Conservation (phyloP, 2,888 invertebrate genomes). For the Heliconius cydno region DNA sequence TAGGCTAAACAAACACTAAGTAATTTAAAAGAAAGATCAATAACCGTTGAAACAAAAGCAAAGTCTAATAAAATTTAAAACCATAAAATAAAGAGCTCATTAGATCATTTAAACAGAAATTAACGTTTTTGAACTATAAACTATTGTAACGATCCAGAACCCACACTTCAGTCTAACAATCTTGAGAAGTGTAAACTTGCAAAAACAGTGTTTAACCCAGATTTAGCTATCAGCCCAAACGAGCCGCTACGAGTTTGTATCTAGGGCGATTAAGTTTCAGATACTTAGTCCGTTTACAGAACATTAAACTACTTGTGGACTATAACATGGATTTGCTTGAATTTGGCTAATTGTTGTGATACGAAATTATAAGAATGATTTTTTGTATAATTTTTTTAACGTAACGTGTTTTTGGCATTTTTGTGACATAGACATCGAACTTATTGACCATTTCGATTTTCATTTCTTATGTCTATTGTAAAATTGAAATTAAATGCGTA, state of each 20-base stretch:
- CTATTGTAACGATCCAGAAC: conserved; percentile 20
- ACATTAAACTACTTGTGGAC: conserved; percentile 31
- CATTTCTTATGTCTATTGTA: no score
- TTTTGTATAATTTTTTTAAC: neutral
- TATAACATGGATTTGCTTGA: conserved; percentile 22
- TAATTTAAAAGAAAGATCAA: neutral
- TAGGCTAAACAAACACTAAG: neutral
- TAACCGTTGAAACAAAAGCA: neutral
- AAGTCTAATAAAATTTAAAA: neutral
- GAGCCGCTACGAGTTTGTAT: conserved; percentile 40
- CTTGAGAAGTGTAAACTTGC: conserved; percentile 23
- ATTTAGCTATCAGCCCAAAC: conserved; percentile 42
- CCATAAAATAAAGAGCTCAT: neutral
- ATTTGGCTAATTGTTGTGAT: conserved; percentile 11
- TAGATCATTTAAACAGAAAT: neutral
- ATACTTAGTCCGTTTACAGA: conserved; percentile 35
- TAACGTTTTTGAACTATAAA: neutral
- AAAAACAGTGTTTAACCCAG: conserved; percentile 45
- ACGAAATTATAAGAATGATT: neutral
- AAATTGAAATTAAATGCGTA: no score
- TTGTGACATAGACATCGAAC: no score
- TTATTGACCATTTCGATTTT: no score
- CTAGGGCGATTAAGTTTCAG: conserved; percentile 41
- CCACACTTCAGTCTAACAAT: conserved; percentile 19
- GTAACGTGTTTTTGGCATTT: neutral